Evolutionary conservation across 2,888 invertebrate species (phyloP).

Genomic region (Caenorhabditis virilis): DNA sequence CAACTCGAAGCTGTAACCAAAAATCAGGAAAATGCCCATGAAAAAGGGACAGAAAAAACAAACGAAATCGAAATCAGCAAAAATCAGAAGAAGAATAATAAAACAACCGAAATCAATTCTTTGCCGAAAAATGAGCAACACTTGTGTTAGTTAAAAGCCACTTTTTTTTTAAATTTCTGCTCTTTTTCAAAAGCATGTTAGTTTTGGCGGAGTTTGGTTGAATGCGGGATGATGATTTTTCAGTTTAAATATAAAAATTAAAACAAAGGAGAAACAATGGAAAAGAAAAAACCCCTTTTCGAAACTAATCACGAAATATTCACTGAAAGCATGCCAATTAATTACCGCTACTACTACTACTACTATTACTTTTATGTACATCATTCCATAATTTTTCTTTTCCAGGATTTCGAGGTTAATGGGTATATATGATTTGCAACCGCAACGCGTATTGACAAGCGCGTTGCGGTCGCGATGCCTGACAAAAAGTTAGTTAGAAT

Average conservation of each 20-base stretch:
- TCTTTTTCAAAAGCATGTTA: background rate
- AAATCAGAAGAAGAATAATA: slow-evolving; percentile 2
- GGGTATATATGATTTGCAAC: too few species aligned
- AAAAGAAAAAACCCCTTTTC: background rate
- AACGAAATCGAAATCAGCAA: background rate
- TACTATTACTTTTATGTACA: too few species aligned
- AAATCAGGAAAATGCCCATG: too few species aligned
- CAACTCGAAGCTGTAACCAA: slow-evolving; percentile 89
- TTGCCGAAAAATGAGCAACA: slow-evolving; percentile 37
- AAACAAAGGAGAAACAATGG: background rate
- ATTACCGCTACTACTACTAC: too few species aligned
- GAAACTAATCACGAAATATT: background rate
- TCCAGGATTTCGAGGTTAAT: too few species aligned
- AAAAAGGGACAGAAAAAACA: too few species aligned
- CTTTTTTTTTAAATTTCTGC: background rate
- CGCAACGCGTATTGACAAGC: too few species aligned
- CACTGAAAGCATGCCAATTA: background rate
- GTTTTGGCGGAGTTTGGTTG: background rate
- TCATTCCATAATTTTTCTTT: too few species aligned
- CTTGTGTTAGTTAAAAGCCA: slow-evolving; percentile 12
- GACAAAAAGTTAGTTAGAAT: too few species aligned
- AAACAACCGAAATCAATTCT: background rate
- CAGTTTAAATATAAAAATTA: background rate
- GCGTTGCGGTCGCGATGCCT: too few species aligned
- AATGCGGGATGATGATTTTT: background rate